Evolutionary conservation across 2,888 invertebrate species (phyloP), one percentile per base, ranked within the genome.

Genomic region (Oxyteleia sp.): DNA sequence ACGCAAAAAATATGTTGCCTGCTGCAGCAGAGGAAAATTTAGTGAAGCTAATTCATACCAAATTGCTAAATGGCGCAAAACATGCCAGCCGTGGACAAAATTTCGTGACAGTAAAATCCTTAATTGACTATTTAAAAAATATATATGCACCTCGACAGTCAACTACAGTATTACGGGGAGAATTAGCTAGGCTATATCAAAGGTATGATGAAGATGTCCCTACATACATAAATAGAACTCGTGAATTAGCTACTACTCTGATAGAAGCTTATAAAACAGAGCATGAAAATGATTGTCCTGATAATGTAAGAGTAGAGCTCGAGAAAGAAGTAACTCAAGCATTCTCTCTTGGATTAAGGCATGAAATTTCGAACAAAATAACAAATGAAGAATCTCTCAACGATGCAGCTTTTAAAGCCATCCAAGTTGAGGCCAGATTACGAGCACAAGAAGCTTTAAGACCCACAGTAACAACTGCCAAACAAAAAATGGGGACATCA

Each of bases 1-100:
- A 61, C 8, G 61, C 61, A 11, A 43, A 11, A 45, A 11, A 13
- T 7, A 61, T 61, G 61, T 23, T 61, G 3, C 45, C 61, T 10
- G 45, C 61, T 10, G n/a, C 43, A 1, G 61, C 57, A 2, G 57
- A 59, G 20, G 8, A 2, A 41, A 59, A 41, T 20, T 41, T 59
- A 16, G 53, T 53, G 3, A 29, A 53, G 32, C 1, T 53, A 10
- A 32, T 53, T 10, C 15, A 13, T 8, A 51, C 26, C 4, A 20
- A 23, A 26, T 13, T 51, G 2, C 0, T 51, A 2, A 29, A 29
- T 13, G 26, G 26, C 11, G 51, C 51, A 1, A 4, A 7, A 26
- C 0, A n/a, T 20, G 51, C 29, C n/a, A 13, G 7, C 0, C 23
- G 51, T 2, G 51, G 51, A 4, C 11, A 51, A 13, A 23, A 51